A percentile compares a stretch with the other conserved stretches of the same genome.
Conservation (phyloP, 2,888 invertebrate genomes). For the Ormyrus pomaceus region DNA sequence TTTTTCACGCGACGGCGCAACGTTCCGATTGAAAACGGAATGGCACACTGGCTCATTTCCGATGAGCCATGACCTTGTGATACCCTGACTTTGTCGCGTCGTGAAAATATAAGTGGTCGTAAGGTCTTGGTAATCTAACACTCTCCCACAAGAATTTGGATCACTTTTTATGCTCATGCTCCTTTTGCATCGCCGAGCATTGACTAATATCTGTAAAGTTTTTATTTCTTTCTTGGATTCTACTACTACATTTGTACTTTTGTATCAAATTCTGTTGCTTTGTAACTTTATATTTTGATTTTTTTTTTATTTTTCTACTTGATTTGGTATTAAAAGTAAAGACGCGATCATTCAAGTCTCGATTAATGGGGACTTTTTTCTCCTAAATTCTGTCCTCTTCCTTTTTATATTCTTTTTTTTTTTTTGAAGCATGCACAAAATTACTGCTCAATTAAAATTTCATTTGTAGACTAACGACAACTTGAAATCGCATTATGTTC, state of each 20-base stretch:
- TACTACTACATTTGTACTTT: conserved; percentile 1
- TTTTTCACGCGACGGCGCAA: conserved; percentile 35
- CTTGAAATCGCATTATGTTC: conserved; percentile 42
- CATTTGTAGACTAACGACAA: conserved; percentile 31
- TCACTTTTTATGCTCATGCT: conserved; percentile 31
- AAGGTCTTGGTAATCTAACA: conserved; percentile 51
- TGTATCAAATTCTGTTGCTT: conserved; percentile 11
- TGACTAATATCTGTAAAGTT: conserved; percentile 27
- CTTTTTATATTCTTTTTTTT: neutral
- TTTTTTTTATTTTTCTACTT: conserved; percentile 2
- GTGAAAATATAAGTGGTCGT: conserved; percentile 32
- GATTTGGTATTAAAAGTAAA: neutral
- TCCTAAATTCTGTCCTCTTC: conserved; percentile 1
- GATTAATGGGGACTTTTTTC: conserved; percentile 38
- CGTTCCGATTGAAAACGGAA: conserved; percentile 45
- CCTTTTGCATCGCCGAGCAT: conserved; percentile 34
- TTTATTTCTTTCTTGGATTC: conserved; percentile 5
- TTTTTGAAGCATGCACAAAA: conserved; percentile 34
- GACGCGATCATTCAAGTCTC: conserved; percentile 37
- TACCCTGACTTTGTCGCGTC: conserved; percentile 33
- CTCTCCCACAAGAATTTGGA: conserved; percentile 30
- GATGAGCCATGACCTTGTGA: conserved; percentile 37
- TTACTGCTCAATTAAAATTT: conserved; percentile 22
- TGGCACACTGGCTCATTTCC: conserved; percentile 47
- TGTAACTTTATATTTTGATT: neutral